Evolutionary conservation across 92 coral and sea anemone genomes (phyloP).

Genomic region (Plumapathes pennacea): DNA sequence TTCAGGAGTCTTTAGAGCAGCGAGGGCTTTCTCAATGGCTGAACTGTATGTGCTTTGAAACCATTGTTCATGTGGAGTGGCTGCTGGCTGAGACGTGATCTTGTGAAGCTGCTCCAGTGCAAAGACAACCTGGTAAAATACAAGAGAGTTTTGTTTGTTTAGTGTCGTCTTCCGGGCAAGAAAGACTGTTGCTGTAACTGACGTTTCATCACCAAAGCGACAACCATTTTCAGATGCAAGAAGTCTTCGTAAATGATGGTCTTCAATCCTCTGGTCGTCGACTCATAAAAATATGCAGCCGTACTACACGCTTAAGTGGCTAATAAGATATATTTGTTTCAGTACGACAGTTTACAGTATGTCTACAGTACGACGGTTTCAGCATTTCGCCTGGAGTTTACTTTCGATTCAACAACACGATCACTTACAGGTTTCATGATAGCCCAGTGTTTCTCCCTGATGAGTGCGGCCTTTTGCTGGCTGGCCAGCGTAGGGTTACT

Average conservation of each 20-base stretch:
- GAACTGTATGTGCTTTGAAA: slow-evolving; percentile 78
- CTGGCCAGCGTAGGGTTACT: slow-evolving; percentile 69
- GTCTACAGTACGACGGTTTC: no score
- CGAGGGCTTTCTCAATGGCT: slow-evolving; percentile 74
- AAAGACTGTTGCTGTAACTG: no score
- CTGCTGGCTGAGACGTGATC: slow-evolving; percentile 81
- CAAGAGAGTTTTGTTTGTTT: no score
- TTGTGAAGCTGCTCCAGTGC: slow-evolving; percentile 89
- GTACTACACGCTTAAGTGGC: no score
- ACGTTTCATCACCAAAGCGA: no score
- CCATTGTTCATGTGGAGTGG: slow-evolving; percentile 97
- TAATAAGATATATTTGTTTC: no score
- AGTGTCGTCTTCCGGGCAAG: no score
- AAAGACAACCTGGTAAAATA: slow-evolving; percentile 80
- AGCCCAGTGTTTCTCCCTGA: slow-evolving; percentile 89
- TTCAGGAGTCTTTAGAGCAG: slow-evolving; percentile 74
- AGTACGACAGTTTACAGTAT: no score
- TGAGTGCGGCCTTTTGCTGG: slow-evolving; percentile 83
- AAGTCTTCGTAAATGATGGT: no score
- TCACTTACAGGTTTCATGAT: slow-evolving; percentile 96
- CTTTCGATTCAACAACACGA: background rate
- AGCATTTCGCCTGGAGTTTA: background rate
- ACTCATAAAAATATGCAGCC: no score
- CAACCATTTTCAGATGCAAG: no score
- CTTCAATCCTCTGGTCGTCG: no score